These are phyloP conservation scores for Dicentrarchus labrax DNA, from an alignment of 2,113 vertebrate genomes.

Conservation along the genomic window DNA sequence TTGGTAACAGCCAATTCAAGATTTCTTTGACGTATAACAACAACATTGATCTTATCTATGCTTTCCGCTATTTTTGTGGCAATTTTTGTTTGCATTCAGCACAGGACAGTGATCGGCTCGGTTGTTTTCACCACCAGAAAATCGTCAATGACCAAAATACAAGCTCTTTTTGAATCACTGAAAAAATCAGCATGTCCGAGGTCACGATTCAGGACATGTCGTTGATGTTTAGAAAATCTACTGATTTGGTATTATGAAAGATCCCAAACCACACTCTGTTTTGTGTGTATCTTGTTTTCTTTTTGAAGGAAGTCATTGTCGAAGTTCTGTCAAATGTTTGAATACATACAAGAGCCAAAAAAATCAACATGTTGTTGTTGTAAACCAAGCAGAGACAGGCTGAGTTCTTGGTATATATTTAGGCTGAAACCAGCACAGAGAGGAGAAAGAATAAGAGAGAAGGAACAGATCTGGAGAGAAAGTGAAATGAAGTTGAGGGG, in stretches of 20 bases:
- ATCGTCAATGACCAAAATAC: neutral
- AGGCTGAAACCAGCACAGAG: slow-evolving; percentile 44
- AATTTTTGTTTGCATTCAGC: neutral
- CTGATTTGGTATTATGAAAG: neutral
- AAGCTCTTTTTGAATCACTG: neutral
- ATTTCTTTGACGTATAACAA: neutral
- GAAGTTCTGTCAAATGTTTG: neutral
- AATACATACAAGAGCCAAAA: slow-evolving; percentile 4
- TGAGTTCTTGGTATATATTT: slow-evolving; percentile 64
- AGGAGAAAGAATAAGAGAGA: neutral
- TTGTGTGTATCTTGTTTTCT: neutral
- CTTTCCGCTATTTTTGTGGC: too few species aligned
- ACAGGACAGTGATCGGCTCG: neutral
- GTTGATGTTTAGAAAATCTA: neutral
- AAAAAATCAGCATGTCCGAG: neutral
- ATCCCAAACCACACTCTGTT: neutral
- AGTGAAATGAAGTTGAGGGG: slow-evolving; percentile 62
- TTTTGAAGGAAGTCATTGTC: neutral
- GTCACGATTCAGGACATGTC: too few species aligned
- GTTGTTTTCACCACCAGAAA: neutral
- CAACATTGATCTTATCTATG: neutral
- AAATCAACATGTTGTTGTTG: slow-evolving; percentile 38
- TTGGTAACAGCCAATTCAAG: neutral
- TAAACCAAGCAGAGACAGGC: slow-evolving; percentile 17
- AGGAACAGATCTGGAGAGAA: slow-evolving; percentile 34